These are phyloP conservation scores for Schrankia costaestrigalis DNA, from an alignment of 2,888 invertebrate genomes.

Conservation along the genomic window DNA sequence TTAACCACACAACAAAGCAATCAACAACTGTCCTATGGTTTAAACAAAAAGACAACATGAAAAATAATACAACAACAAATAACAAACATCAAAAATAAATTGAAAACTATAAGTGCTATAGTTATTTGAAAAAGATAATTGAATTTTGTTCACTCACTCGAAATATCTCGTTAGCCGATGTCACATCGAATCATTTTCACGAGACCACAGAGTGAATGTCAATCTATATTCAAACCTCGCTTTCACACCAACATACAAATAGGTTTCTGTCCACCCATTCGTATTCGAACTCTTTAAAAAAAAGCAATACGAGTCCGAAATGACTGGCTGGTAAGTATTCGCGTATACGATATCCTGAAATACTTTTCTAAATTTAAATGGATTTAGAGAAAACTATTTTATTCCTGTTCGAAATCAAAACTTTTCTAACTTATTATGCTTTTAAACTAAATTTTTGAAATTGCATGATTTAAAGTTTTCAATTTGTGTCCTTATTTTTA, in stretches of 20 bases:
- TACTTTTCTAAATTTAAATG: too few species aligned
- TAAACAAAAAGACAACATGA: neutral
- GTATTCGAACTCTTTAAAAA: slow-evolving; percentile 23
- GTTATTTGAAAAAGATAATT: slow-evolving; percentile 34
- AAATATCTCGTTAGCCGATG: slow-evolving; percentile 48
- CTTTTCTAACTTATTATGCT: too few species aligned
- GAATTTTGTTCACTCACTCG: slow-evolving; percentile 39
- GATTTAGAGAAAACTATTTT: too few species aligned
- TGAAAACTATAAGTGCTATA: slow-evolving; percentile 36
- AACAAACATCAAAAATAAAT: slow-evolving; percentile 27
- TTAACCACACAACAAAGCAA: too few species aligned
- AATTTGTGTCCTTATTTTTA: too few species aligned
- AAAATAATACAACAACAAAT: too few species aligned
- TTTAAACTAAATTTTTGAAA: too few species aligned
- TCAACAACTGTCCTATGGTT: too few species aligned
- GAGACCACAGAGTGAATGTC: slow-evolving; percentile 39
- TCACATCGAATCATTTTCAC: slow-evolving; percentile 43
- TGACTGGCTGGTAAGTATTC: too few species aligned
- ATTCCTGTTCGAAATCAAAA: too few species aligned
- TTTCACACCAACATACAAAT: slow-evolving; percentile 42
- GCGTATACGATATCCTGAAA: too few species aligned
- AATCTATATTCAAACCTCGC: slow-evolving; percentile 43
- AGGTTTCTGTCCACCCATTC: slow-evolving; percentile 25
- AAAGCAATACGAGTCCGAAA: slow-evolving; percentile 23
- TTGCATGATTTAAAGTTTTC: too few species aligned